Conservation (phyloP, 2,888 invertebrate genomes). For the Melolontha melolontha region DNA sequence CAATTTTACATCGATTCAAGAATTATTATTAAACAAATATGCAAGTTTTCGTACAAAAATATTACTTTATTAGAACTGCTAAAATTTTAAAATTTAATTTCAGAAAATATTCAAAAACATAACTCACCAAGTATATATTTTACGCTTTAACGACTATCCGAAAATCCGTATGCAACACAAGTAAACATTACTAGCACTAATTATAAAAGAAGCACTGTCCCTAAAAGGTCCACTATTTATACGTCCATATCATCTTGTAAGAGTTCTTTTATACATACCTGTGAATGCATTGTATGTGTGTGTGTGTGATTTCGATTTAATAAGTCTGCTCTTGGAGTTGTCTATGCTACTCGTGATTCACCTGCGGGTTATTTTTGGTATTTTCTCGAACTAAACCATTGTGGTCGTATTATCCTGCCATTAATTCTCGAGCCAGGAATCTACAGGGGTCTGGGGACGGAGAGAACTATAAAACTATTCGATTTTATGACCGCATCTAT, state of each 20-base stretch:
- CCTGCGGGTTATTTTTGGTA: conserved; percentile 37
- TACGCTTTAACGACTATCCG: too few species aligned
- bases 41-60: too few species aligned
- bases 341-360: conserved; percentile 28
- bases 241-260: conserved; percentile 1
- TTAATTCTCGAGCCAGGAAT: conserved; percentile 31
- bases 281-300: conserved; percentile 19
- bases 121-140: too few species aligned
- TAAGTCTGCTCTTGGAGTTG: conserved; percentile 26
- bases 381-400: conserved; percentile 26
- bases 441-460: conserved; percentile 19
- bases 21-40: too few species aligned
- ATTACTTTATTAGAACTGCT: too few species aligned
- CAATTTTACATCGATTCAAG: too few species aligned
- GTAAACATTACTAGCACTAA: conserved; percentile 31
- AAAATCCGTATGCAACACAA: conserved; percentile 1
- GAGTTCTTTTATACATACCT: conserved; percentile 12
- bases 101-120: too few species aligned
- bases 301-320: conserved; percentile 38
- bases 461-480: conserved; percentile 29
- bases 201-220: conserved; percentile 32
- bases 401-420: conserved; percentile 36
- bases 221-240: conserved; percentile 38
- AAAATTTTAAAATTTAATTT: too few species aligned
- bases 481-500: conserved; percentile 32